Evolutionary conservation across 92 coral and sea anemone species (phyloP), one percentile per base, ranked within the genome.

Genomic region (Virgularia gustaviana): DNA sequence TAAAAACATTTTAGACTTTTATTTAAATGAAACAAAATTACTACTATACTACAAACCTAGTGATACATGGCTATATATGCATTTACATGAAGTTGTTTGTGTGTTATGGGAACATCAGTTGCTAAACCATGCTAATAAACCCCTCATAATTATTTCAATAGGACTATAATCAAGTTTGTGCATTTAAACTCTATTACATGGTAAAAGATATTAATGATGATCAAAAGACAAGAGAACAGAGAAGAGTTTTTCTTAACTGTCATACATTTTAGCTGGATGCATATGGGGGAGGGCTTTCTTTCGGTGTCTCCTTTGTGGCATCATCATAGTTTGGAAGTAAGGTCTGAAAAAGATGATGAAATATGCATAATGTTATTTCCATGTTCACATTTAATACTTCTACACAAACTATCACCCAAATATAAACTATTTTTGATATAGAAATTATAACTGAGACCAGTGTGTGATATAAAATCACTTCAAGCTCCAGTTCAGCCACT

Each of bases 221-320:
- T 5, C 10, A 19, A 15, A 64, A 3, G 2, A 3, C 6, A 2
- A 16, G 11, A 13, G n/a, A n/a, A 18, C 29, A 36, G 38, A 61
- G 43, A 47, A 60, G 43, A 28, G 25, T 27, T 42, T 39, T 19
- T 67, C 13, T 31, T 64, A 42, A 49, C 28, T 33, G 22, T 71
- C 58, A 53, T 13, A 4, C 44, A 55, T 9, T 24, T 82, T 82
- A 82, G 42, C 63, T 70, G 42, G 67, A 45, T 2, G 86, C 84
- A 67, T 94, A 94, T 9, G 99, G 99, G 11, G 99, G 99, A 5
- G 99, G 99, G 16, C 90, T 81, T 61, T 94, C 99, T 43, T 84
- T 82, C 41, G 99, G 96, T 0, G 94, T 89, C 83, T 94, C 96
- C 71, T 94, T 94, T 20, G 90, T 89, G 16, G 99, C 99, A 65